A percentile compares a stretch with the other conserved stretches of the same genome.
Conservation (phyloP, 2,888 invertebrate genomes). For the Parapristionchus giblindavisi region DNA sequence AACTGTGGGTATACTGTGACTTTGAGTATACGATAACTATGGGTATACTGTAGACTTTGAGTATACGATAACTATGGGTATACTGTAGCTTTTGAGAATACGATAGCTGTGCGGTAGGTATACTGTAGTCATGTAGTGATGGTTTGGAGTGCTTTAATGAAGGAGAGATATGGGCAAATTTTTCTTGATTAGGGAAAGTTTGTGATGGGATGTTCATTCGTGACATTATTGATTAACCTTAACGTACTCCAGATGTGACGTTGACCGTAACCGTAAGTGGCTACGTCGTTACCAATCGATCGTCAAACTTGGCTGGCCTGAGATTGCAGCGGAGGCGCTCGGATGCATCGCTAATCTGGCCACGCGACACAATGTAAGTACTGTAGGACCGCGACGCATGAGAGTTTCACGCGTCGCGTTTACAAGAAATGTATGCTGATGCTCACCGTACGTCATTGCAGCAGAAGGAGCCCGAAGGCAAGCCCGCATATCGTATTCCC, state of each 20-base stretch:
- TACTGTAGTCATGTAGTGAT: no score
- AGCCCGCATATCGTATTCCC: slow-evolving; percentile 27
- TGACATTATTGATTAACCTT: no score
- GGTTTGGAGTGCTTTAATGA: no score
- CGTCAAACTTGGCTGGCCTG: slow-evolving; percentile 27
- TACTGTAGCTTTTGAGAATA: no score
- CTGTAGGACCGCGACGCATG: not conserved
- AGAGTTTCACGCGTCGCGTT: not conserved
- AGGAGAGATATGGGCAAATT: no score
- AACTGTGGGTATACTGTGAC: no score
- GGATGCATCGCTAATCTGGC: slow-evolving; percentile 37
- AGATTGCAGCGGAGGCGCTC: slow-evolving; percentile 32
- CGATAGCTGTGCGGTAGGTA: no score
- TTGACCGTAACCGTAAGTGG: slow-evolving; percentile 16
- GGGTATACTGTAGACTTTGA: no score
- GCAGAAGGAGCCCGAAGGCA: not conserved
- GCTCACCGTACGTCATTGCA: not conserved
- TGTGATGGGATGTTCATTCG: no score
- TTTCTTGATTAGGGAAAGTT: no score
- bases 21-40: no score
- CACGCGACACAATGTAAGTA: slow-evolving; percentile 7
- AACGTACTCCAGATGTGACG: slow-evolving; percentile 7
- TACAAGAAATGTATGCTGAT: not conserved
- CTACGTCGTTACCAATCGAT: slow-evolving; percentile 20
- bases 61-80: no score